These are phyloP conservation scores for Parambassis ranga DNA, from an alignment of 2,797 vertebrate genomes.

Conservation along the genomic window DNA sequence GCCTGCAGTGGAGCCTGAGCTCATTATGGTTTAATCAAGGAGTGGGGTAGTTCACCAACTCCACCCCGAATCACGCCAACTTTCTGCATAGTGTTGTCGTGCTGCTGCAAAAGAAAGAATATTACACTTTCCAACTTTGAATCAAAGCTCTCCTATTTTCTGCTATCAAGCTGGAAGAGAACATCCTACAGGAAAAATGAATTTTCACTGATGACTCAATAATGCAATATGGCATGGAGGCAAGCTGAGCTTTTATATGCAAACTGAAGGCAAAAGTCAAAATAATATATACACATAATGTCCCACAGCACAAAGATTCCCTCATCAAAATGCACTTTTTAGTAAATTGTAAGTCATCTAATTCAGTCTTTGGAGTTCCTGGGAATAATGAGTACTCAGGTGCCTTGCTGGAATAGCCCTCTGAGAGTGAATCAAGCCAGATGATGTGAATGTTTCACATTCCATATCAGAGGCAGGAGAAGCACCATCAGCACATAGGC, in stretches of 20 bases:
- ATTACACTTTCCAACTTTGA: not conserved
- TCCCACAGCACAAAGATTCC: no score
- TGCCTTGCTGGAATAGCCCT: not conserved
- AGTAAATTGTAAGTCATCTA: not conserved
- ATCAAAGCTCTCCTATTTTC: not conserved
- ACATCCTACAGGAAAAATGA: no score
- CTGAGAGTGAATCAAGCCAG: not conserved
- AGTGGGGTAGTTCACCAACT: conserved; percentile 24
- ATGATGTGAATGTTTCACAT: not conserved
- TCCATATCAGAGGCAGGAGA: not conserved
- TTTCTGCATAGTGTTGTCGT: conserved; percentile 8
- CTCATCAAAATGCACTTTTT: not conserved
- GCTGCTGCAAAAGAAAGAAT: not conserved
- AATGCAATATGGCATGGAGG: not conserved
- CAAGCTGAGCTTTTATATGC: not conserved
- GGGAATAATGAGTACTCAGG: not conserved
- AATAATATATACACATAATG: no score
- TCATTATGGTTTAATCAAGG: conserved; percentile 49
- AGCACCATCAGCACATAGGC: no score
- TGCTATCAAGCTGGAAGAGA: no score
- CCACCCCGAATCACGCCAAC: conserved; percentile 33
- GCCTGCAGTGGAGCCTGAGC: conserved; percentile 15
- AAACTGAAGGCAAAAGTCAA: no score
- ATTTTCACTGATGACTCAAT: no score
- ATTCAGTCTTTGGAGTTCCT: not conserved